These are phyloP conservation scores for Hoplostethus atlanticus DNA, from an alignment of 2,797 vertebrate species.

Conservation along the genomic window DNA sequence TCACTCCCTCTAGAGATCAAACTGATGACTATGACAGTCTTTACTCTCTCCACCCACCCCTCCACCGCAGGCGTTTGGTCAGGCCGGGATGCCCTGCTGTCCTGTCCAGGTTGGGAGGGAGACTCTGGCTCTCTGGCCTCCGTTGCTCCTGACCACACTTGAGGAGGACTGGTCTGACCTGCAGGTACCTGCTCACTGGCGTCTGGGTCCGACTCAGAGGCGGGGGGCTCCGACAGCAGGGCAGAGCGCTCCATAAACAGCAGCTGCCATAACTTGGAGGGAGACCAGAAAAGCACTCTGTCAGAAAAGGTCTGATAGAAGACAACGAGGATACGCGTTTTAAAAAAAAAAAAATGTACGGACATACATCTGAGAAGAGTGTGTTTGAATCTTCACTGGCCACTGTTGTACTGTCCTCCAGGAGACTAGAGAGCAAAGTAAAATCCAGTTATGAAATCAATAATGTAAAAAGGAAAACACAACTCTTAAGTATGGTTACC, in stretches of 20 bases:
- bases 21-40: conserved; percentile 4
- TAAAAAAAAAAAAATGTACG: neutral
- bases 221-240: conserved; percentile 78
- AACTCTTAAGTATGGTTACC: neutral
- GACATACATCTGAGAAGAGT: conserved; percentile 88
- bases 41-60: conserved; percentile 81
- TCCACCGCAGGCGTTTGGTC: conserved; percentile 89
- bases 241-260: conserved; percentile 86
- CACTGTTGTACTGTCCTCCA: conserved; percentile 78
- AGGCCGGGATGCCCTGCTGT: conserved; percentile 77
- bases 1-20: neutral
- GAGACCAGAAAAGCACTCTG: conserved; percentile 50
- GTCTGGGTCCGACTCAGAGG: conserved; percentile 67
- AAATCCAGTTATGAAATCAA: conserved; percentile 13
- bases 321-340: neutral
- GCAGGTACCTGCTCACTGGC: conserved; percentile 75
- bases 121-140: conserved; percentile 81
- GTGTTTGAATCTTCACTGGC: conserved; percentile 83
- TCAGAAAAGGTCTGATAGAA: conserved; percentile 35
- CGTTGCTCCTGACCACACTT: neutral
- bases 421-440: conserved; percentile 81
- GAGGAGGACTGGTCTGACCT: conserved; percentile 45
- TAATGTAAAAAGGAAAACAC: neutral
- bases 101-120: conserved; percentile 75
- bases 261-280: conserved; percentile 88